Conservation (phyloP, 2,888 invertebrate genomes). For the Ptychoptera contaminata region DNA sequence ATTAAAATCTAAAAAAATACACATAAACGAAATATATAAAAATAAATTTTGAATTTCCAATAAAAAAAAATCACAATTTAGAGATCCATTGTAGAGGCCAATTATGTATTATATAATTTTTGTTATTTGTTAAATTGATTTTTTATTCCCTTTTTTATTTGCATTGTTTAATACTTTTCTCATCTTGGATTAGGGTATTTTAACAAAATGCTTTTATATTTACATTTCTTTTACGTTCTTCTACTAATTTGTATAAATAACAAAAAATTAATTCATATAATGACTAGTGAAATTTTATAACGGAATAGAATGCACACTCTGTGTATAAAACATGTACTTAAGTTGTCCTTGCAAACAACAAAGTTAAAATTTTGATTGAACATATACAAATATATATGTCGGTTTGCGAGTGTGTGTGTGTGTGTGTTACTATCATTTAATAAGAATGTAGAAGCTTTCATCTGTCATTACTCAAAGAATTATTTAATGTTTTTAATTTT, state of each 20-base stretch:
- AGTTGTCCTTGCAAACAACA: too few species aligned
- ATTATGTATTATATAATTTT: slow-evolving; percentile 7
- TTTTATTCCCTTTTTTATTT: too few species aligned
- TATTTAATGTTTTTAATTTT: slow-evolving; percentile 14
- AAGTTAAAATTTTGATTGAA: too few species aligned
- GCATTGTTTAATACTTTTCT: too few species aligned
- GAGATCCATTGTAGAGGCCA: slow-evolving; percentile 9
- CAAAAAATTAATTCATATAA: too few species aligned
- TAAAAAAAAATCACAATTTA: slow-evolving; percentile 26
- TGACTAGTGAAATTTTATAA: too few species aligned
- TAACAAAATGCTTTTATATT: too few species aligned
- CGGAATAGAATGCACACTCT: too few species aligned
- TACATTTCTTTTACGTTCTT: background rate
- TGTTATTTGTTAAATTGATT: background rate
- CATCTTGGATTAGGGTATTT: too few species aligned
- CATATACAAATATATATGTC: too few species aligned
- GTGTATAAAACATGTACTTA: too few species aligned
- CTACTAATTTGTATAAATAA: background rate
- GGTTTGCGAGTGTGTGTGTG: too few species aligned
- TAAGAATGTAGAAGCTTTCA: background rate
- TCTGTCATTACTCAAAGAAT: slow-evolving; percentile 12
- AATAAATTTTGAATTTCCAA: slow-evolving; percentile 13
- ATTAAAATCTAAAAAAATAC: background rate
- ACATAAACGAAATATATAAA: background rate
- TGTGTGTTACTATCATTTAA: background rate